Conservation (phyloP, 2,888 invertebrate species). For the Helicoverpa assulta region DNA sequence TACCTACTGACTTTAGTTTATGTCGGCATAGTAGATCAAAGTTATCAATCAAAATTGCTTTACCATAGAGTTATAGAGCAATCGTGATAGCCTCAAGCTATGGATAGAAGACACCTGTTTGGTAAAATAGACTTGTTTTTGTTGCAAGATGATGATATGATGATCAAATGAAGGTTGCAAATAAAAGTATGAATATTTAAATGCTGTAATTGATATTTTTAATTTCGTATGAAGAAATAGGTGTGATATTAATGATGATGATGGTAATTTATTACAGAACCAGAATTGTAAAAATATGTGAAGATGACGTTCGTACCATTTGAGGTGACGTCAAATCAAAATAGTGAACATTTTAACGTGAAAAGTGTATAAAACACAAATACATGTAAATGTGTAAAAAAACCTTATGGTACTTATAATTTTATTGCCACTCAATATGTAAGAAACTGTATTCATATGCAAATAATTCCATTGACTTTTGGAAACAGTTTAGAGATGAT, state of each 20-base stretch:
- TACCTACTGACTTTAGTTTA: slow-evolving; percentile 8
- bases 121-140: neutral
- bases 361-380: too few species aligned
- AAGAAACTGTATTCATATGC: too few species aligned
- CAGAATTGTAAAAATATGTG: too few species aligned
- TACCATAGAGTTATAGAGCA: neutral
- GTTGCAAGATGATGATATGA: neutral
- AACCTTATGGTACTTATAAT: too few species aligned
- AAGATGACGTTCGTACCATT: too few species aligned
- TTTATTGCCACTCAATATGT: too few species aligned
- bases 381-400: too few species aligned
- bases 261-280: too few species aligned
- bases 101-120: slow-evolving; percentile 3
- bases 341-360: too few species aligned
- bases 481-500: too few species aligned
- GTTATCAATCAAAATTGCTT: slow-evolving; percentile 9
- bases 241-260: neutral
- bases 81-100: slow-evolving; percentile 34
- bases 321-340: too few species aligned
- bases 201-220: neutral
- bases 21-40: slow-evolving; percentile 14
- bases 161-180: slow-evolving; percentile 9
- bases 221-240: neutral
- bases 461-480: too few species aligned
- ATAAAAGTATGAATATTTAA: neutral